phyloP scores from a whole-genome alignment of 1,140 invertebrate genomes.

The Chionoecetes opilio region DNA sequence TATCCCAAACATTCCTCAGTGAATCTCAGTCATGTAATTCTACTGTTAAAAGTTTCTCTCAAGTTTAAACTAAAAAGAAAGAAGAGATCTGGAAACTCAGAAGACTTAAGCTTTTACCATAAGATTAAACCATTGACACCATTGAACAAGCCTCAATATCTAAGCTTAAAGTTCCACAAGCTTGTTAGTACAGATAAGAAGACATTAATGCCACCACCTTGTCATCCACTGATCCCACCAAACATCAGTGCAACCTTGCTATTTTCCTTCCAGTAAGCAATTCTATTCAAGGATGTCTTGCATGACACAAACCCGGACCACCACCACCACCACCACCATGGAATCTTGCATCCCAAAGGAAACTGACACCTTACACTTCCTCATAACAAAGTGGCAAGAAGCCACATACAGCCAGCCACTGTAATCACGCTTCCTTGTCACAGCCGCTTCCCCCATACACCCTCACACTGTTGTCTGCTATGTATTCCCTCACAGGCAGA shows the following conservation, averaged over 20 bases:
- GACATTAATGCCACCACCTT: constrained; percentile 18
- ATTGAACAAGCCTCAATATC: neutral
- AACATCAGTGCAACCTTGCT: constrained; percentile 27
- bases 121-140: neutral
- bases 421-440: neutral
- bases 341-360: neutral
- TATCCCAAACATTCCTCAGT: constrained; percentile 39
- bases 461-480: neutral
- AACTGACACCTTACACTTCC: neutral
- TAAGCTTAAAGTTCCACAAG: neutral
- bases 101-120: constrained; percentile 14
- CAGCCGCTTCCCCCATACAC: neutral
- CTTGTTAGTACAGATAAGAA: constrained; percentile 4
- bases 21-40: neutral
- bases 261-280: neutral
- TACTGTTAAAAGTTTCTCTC: neutral
- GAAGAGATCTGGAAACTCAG: constrained; percentile 31
- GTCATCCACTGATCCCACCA: constrained; percentile 14
- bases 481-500: neutral
- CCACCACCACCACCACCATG: neutral
- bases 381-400: neutral
- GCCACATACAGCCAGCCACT: neutral
- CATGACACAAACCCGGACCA: neutral
- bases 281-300: constrained; percentile 5
- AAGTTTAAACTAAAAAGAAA: neutral